A percentile compares a stretch with the other conserved stretches of the same genome.
These are phyloP conservation scores for Polydrusus cervinus DNA, from an alignment of 2,888 invertebrate species.

Conservation along the genomic window DNA sequence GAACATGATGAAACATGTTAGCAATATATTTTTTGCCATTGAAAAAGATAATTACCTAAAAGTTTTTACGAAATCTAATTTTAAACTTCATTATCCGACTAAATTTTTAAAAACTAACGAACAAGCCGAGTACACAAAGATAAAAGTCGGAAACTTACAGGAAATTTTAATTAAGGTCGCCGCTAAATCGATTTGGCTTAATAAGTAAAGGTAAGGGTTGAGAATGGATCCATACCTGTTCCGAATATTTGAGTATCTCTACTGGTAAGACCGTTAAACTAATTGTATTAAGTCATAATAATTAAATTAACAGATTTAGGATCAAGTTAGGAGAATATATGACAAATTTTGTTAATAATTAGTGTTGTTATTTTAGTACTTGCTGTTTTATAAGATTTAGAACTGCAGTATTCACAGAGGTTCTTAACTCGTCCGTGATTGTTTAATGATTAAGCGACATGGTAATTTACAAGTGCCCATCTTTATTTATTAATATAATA, in stretches of 20 bases:
- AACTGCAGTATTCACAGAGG: too few species aligned
- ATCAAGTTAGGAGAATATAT: slow-evolving; percentile 2
- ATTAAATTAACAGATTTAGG: slow-evolving; percentile 9
- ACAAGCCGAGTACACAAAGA: slow-evolving; percentile 35
- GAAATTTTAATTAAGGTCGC: slow-evolving; percentile 44
- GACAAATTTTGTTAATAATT: background rate
- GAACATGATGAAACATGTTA: too few species aligned
- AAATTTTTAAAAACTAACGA: slow-evolving; percentile 41
- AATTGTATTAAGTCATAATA: background rate
- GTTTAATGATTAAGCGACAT: too few species aligned
- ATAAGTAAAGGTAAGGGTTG: slow-evolving; percentile 34
- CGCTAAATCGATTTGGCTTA: slow-evolving; percentile 37
- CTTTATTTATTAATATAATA: too few species aligned
- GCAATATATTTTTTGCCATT: background rate
- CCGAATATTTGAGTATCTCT: slow-evolving; percentile 18
- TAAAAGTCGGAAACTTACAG: slow-evolving; percentile 34
- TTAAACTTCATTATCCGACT: slow-evolving; percentile 42
- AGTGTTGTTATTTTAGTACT: background rate
- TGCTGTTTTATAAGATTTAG: too few species aligned
- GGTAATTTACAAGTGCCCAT: too few species aligned
- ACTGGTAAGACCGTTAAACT: background rate
- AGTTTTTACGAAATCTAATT: slow-evolving; percentile 33
- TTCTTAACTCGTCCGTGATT: too few species aligned
- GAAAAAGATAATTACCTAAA: slow-evolving; percentile 22
- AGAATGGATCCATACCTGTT: slow-evolving; percentile 24